phyloP scores from a whole-genome alignment of 1,140 invertebrate genomes.

The Caenorhabditis tropicalis region DNA sequence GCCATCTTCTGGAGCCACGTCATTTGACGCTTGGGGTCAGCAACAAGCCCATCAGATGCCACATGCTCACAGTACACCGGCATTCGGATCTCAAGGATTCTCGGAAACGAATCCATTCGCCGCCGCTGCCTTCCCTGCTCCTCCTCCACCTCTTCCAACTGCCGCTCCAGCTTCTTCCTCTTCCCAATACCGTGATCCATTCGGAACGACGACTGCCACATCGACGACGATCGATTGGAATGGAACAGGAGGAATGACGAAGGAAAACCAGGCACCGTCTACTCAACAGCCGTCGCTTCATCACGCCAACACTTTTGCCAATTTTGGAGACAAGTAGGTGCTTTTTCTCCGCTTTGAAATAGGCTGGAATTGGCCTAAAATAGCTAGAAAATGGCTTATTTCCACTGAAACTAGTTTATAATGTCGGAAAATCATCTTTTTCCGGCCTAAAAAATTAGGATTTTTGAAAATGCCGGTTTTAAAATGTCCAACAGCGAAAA shows the following conservation, averaged over 20 bases:
- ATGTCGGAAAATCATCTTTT: no score
- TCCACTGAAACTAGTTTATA: no score
- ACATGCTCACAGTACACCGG: neutral
- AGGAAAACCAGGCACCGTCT: slow-evolving; percentile 50
- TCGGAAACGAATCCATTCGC: slow-evolving; percentile 52
- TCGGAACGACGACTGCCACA: neutral
- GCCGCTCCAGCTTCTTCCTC: neutral
- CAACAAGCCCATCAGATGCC: neutral
- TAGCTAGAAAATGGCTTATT: no score
- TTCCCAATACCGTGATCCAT: slow-evolving; percentile 41
- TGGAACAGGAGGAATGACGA: slow-evolving; percentile 8
- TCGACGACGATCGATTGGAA: neutral
- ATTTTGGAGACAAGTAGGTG: slow-evolving; percentile 45
- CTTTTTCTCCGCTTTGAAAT: no score
- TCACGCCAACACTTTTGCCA: slow-evolving; percentile 47
- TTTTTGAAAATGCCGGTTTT: no score
- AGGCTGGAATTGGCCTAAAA: no score
- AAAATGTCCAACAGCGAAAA: no score
- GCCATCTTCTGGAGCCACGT: neutral
- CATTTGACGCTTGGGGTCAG: neutral
- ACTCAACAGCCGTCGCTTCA: slow-evolving; percentile 54
- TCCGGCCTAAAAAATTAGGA: no score
- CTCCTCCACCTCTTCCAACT: neutral
- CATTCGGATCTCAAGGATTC: neutral
- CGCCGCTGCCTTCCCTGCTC: neutral